Evolutionary conservation across 2,888 invertebrate genomes (phyloP).

Genomic region (Eledona agricola): DNA sequence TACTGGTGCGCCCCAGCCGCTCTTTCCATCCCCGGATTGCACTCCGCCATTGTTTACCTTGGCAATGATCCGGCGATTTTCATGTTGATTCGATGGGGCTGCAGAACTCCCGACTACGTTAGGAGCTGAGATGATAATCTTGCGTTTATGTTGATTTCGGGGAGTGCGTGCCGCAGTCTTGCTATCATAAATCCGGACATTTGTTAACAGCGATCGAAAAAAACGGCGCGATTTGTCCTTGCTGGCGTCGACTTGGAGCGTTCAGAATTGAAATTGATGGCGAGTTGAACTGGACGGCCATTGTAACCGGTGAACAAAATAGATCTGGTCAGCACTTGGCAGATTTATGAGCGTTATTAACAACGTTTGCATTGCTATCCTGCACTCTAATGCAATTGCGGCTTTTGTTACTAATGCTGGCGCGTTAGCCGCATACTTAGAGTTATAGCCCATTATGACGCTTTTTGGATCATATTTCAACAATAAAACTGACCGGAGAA

Average conservation of each 20-base stretch:
- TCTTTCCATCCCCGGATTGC: constrained; percentile 22
- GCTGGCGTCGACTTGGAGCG: constrained; percentile 22
- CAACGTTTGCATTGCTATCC: constrained; percentile 50
- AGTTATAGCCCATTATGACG: constrained; percentile 51
- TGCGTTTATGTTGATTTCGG: constrained; percentile 52
- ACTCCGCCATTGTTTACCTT: constrained; percentile 29
- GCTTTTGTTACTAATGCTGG: constrained; percentile 53
- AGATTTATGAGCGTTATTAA: constrained; percentile 56
- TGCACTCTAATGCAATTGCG: constrained; percentile 53
- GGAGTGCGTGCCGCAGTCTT: too few species aligned
- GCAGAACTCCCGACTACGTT: too few species aligned
- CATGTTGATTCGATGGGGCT: constrained; percentile 20
- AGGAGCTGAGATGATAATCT: too few species aligned
- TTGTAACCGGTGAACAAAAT: constrained; percentile 42
- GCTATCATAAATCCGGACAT: too few species aligned
- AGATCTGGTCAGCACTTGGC: constrained; percentile 51
- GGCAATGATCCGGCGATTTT: constrained; percentile 26
- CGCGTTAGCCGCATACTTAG: constrained; percentile 50
- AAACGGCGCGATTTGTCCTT: constrained; percentile 14
- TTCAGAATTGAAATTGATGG: constrained; percentile 37
- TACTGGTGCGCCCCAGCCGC: constrained; percentile 18
- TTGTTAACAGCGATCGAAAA: too few species aligned
- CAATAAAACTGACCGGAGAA: constrained; percentile 36
- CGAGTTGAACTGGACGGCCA: constrained; percentile 26
- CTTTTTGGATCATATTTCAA: constrained; percentile 46